Conservation (phyloP, 2,113 vertebrate species). For the Hystrix cristata region DNA sequence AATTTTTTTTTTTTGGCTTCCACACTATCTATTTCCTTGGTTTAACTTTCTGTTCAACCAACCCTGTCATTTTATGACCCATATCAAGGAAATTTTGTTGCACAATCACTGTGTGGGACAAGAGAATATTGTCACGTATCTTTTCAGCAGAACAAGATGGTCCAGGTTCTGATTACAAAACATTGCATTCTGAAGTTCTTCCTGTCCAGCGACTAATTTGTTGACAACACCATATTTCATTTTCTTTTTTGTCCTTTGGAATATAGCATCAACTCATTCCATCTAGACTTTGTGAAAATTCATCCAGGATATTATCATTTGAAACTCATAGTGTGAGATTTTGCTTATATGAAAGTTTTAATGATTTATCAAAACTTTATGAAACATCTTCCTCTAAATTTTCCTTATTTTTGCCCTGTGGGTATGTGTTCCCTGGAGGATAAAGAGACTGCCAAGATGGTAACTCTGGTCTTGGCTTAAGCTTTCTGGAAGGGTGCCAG, state of each 20-base stretch:
- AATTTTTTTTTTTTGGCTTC: not conserved
- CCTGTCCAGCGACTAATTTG: not conserved
- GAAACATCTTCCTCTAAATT: conserved; percentile 1
- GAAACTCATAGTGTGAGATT: conserved; percentile 23
- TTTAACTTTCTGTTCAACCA: not conserved
- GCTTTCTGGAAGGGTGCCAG: not conserved
- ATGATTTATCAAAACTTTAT: not conserved
- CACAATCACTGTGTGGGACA: not conserved
- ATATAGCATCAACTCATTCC: not conserved
- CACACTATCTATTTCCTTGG: conserved; percentile 5
- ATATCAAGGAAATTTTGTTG: not conserved
- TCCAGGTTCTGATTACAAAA: conserved; percentile 9
- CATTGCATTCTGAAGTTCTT: not conserved
- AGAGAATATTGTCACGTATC: not conserved
- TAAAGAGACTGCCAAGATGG: not conserved
- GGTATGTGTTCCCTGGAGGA: not conserved
- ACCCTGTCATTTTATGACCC: not conserved
- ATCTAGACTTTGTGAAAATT: conserved; percentile 26
- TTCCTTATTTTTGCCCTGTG: conserved; percentile 19
- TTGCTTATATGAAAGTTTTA: not conserved
- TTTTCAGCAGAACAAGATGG: conserved; percentile 38
- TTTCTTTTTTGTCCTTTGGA: not conserved
- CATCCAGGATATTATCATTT: not conserved
- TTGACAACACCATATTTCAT: not conserved
- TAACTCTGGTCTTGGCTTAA: not conserved